A percentile compares a stretch with the other conserved stretches of the same genome.
phyloP scores from a whole-genome alignment of 92 coral and sea anemone species.

The Porites evermanni region DNA sequence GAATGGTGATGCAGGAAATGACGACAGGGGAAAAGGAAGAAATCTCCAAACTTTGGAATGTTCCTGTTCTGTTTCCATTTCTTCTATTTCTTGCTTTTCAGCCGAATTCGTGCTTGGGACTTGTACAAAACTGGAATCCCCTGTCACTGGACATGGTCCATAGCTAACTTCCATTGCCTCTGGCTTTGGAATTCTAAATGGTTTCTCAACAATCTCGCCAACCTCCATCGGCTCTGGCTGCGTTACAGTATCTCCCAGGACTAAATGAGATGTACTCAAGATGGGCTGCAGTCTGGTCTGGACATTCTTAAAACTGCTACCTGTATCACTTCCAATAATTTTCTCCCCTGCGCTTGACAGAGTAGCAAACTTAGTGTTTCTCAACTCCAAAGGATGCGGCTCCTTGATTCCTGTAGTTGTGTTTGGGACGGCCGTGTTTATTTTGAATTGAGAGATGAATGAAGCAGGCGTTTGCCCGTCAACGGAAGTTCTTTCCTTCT shows the following conservation, averaged over 20 bases:
- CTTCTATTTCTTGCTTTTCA: not conserved
- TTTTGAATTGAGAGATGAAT: not conserved
- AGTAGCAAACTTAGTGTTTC: not conserved
- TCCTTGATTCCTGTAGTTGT: not conserved
- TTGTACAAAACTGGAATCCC: not conserved
- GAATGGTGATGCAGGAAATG: not conserved
- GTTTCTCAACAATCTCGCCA: not conserved
- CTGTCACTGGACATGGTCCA: not conserved
- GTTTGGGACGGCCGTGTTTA: not conserved
- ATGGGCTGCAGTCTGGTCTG: not conserved
- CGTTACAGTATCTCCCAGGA: not conserved
- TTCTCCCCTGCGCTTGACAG: not conserved
- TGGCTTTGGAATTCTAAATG: not conserved
- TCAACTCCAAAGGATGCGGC: not conserved
- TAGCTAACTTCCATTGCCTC: not conserved
- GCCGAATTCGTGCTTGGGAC: no score
- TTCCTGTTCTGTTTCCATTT: slow-evolving; percentile 4
- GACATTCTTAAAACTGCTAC: not conserved
- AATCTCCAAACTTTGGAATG: not conserved
- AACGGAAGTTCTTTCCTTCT: not conserved
- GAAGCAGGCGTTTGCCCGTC: not conserved
- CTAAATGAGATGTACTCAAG: no score
- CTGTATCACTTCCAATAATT: not conserved
- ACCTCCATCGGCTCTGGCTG: slow-evolving; percentile 7
- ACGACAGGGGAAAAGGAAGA: not conserved